Evolutionary conservation across 2,113 vertebrate species (phyloP), one percentile per base, ranked within the genome.

Genomic region (Pithys albifrons): DNA sequence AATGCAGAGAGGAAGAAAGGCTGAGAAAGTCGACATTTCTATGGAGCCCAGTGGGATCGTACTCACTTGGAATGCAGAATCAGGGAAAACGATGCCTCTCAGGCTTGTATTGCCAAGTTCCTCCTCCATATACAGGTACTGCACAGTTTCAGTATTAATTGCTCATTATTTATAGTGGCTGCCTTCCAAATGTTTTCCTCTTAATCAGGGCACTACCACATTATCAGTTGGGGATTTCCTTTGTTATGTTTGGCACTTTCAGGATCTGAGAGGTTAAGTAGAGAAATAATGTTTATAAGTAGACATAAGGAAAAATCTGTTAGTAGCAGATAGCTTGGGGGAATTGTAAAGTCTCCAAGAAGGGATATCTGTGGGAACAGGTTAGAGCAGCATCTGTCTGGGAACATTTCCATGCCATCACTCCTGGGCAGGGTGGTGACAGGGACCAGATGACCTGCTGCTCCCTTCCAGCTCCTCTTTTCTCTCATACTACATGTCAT

Each of bases 401-500:
- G 28, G 55, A 70, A 18, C n/a, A 15, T 82, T 94, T 91, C 66
- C n/a, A 28, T 49, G 7, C 54, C 54, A n/a, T 76, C 33, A 7
- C 54, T 94, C 28, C 88, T 65, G 45, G 28, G 27, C 71, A 55
- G 71, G 16, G 4, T 76, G 54, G 23, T 69, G 55, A 57, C 71
- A 88, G 70, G 22, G 33, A 37, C 35, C 0, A 2, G 35, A 10
- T 83, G 67, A 88, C 55, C 74, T 65, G 31, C 17, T 58, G 54
- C 54, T 94, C 58, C 28, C 28, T 76, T 58, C 37, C 54, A 83
- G 45, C 58, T 46, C 39, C 76, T 76, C 67, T 79, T 58, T 66
- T 17, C 55, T 85, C 10, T 79, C 5, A 2, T 37, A 57, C 23
- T 62, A 14, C 3, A 2, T 35, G 9, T n/a, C 66, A 18, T 0